Conservation (phyloP, 2,797 vertebrate genomes). For the Leucoraja ocellata region DNA sequence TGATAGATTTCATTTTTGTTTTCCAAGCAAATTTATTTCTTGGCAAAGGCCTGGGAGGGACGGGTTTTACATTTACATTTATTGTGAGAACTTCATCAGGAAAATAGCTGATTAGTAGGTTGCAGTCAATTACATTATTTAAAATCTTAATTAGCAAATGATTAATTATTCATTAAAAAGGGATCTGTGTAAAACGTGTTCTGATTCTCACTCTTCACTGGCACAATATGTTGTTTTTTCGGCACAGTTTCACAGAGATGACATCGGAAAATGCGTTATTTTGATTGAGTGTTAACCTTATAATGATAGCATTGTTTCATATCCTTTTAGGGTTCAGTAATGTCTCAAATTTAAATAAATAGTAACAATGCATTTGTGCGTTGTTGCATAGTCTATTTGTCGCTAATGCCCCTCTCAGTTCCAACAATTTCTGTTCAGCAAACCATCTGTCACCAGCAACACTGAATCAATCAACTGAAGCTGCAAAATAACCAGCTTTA, state of each 20-base stretch:
- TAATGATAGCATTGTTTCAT: slow-evolving; percentile 6
- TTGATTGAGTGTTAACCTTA: not conserved
- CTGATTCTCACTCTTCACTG: not conserved
- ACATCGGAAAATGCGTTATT: not conserved
- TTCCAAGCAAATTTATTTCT: not conserved
- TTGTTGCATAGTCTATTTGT: not conserved
- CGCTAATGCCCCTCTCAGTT: not conserved
- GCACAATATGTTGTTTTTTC: not conserved
- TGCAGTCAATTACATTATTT: slow-evolving; percentile 21
- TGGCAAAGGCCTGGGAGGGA: not conserved
- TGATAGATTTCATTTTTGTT: not conserved
- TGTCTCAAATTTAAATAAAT: not conserved
- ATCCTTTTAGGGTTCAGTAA: not conserved
- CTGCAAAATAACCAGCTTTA: not conserved
- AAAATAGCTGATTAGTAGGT: slow-evolving; percentile 7
- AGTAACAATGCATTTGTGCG: not conserved
- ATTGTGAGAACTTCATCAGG: not conserved
- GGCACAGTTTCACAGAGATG: not conserved
- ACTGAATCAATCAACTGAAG: not conserved
- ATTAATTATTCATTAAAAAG: not conserved
- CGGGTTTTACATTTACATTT: not conserved
- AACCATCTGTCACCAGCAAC: slow-evolving; percentile 6
- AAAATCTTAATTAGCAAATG: not conserved
- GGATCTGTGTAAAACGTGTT: not conserved
- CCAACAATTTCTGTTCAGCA: not conserved